Evolutionary conservation across 2,113 vertebrate species (phyloP), one percentile per base, ranked within the genome.

Genomic region (Falco punctatus): DNA sequence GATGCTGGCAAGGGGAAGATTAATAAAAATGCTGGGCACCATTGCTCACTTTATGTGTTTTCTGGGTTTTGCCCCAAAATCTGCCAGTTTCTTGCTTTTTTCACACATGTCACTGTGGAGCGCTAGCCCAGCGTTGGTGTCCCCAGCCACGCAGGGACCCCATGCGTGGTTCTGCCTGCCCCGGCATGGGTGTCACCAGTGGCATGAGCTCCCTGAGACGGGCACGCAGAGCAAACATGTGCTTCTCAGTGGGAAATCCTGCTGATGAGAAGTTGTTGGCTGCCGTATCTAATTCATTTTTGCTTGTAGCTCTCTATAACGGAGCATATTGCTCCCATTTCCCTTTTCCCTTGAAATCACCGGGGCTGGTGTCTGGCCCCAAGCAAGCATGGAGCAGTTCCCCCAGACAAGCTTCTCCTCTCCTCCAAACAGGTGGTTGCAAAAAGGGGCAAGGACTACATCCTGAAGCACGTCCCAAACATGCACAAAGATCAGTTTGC

Each of bases 401-500:
- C 30, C 15, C 6, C 35, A 55, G 38, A n/a, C 0, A 1, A 67
- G 7, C 15, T 65, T 33, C 66, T 69, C 48, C 23, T 33, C 61
- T 87, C 26, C 32, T 65, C n/a, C 73, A 12, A 17, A 64, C 98
- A 99, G 99, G 99, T 99, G 93, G 98, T 99, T n/a, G 97, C 99
- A 11, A 99, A 99, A 97, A 98, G 99, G 42, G 99, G 99, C 71
- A 98, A 98, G 49, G 99, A 99, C 42, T 99, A 99, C 96, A 99
- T 99, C 98, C 98, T 99, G 96, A 99, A 99, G 94, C 99, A 99
- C 61, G 99, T 99, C 81, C 99, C 99, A 3, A 99, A 99, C 97
- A 99, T 99, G 99, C 99, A 99, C 98, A 99, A 99, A 72, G 99
- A 99, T 95, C 99, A 99, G 98, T 99, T 99, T 69, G 99, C 99